phyloP scores from a whole-genome alignment of 2,888 invertebrate genomes.

The Rhingia rostrata region DNA sequence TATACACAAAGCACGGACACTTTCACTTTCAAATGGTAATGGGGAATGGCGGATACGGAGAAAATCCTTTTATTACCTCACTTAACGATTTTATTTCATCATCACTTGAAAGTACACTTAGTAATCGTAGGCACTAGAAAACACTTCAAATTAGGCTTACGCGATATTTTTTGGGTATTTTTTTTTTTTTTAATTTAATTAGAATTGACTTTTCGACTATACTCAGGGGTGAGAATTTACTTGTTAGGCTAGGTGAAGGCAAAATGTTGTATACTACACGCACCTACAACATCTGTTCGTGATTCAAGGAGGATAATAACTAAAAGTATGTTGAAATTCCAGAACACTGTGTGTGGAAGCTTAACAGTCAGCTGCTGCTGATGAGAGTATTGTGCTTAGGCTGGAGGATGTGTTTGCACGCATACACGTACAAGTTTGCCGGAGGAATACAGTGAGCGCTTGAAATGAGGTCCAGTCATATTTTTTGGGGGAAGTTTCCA shows the following conservation, averaged over 20 bases:
- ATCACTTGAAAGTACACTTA: conserved; percentile 6
- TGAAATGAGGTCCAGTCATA: not conserved
- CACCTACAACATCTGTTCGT: conserved; percentile 55
- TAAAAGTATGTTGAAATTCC: conserved; percentile 33
- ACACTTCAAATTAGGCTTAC: not conserved
- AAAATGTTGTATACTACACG: conserved; percentile 21
- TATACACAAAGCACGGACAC: conserved; percentile 45
- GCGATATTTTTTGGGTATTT: not conserved
- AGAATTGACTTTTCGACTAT: conserved; percentile 19
- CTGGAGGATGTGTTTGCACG: conserved; percentile 26
- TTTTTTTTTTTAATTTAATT: conserved; percentile 14
- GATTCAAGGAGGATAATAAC: conserved; percentile 54
- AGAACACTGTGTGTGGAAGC: conserved; percentile 47
- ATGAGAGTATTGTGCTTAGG: conserved; percentile 17
- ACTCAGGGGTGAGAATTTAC: conserved; percentile 8
- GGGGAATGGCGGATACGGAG: not conserved
- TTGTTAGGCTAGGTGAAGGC: conserved; percentile 10
- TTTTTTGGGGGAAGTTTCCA: not conserved
- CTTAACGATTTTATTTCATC: conserved; percentile 51
- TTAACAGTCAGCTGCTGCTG: conserved; percentile 45
- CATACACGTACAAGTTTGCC: conserved; percentile 45
- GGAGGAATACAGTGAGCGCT: conserved; percentile 20
- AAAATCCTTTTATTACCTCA: conserved; percentile 57
- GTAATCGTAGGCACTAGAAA: not conserved
- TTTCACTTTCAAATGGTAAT: conserved; percentile 25